Evolutionary conservation across 2,888 invertebrate genomes (phyloP).

Genomic region (Lissocephala sabroskyi): DNA sequence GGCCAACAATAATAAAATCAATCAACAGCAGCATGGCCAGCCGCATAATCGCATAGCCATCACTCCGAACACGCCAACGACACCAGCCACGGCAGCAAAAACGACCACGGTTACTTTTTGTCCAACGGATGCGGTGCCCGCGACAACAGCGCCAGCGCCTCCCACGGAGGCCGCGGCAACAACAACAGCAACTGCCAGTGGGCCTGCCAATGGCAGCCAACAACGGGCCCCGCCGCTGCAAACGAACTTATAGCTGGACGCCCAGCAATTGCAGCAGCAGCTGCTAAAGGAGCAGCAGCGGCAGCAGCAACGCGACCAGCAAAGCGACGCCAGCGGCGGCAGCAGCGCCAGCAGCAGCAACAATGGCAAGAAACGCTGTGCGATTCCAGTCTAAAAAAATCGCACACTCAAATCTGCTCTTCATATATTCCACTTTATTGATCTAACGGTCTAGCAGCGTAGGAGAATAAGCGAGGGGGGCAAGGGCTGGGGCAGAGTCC

Average conservation of each 20-base stretch:
- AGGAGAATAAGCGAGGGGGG: too few species aligned
- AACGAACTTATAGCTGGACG: conserved; percentile 71
- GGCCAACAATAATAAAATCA: conserved; percentile 71
- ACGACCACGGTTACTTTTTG: conserved; percentile 1
- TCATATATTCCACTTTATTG: too few species aligned
- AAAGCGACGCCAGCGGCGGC: conserved; percentile 13
- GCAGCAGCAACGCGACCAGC: conserved; percentile 19
- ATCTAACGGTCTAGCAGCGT: too few species aligned
- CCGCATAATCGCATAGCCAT: conserved; percentile 19
- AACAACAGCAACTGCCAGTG: conserved; percentile 15
- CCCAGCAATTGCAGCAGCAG: conserved; percentile 48
- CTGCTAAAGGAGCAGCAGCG: conserved; percentile 48
- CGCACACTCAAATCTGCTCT: too few species aligned
- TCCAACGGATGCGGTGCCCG: conserved; percentile 19
- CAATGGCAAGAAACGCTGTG: conserved; percentile 61
- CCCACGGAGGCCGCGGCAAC: conserved; percentile 6
- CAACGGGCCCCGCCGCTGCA: conserved; percentile 45
- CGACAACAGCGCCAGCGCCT: conserved; percentile 6
- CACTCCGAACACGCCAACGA: conserved; percentile 20
- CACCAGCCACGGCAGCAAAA: conserved; percentile 11
- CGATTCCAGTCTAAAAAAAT: conserved; percentile 64
- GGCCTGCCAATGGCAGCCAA: conserved; percentile 19
- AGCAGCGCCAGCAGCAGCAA: conserved; percentile 32
- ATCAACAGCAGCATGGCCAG: conserved; percentile 64
- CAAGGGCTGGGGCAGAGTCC: too few species aligned